Conservation (phyloP, 2,797 vertebrate genomes). For the Brotogeris chrysoptera region DNA sequence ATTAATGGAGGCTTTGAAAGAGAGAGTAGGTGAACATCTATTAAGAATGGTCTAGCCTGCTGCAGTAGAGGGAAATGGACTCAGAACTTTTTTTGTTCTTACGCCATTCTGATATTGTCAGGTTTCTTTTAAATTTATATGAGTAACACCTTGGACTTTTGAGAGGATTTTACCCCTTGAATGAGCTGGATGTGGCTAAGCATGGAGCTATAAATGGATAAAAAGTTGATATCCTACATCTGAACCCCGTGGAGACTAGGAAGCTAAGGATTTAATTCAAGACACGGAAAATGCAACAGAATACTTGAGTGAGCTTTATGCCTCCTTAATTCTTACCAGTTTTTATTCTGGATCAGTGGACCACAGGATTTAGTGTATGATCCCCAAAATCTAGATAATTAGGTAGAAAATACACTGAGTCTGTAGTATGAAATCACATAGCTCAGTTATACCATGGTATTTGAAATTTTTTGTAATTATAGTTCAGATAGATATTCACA, state of each 20-base stretch:
- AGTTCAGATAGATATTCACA: not conserved
- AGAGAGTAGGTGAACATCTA: not conserved
- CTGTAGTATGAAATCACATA: not conserved
- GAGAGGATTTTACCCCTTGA: not conserved
- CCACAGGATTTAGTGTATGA: not conserved
- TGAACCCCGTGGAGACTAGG: not conserved
- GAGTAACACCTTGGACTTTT: not conserved
- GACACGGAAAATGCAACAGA: not conserved
- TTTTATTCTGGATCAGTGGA: not conserved
- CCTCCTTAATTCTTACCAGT: not conserved
- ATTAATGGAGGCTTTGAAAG: not conserved
- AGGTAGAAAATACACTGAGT: not conserved
- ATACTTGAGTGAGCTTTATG: not conserved
- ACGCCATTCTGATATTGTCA: not conserved
- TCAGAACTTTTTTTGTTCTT: not conserved
- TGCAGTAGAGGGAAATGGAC: not conserved
- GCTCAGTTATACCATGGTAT: not conserved
- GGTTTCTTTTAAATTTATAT: not conserved
- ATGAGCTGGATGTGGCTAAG: not conserved
- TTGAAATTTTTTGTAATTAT: not conserved
- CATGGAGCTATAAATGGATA: not conserved
- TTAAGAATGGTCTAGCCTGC: not conserved
- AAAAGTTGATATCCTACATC: not conserved
- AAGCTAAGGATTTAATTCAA: not conserved
- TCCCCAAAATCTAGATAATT: not conserved